These are phyloP conservation scores for Leucozona laternaria DNA, from an alignment of 2,888 invertebrate species.

Conservation along the genomic window DNA sequence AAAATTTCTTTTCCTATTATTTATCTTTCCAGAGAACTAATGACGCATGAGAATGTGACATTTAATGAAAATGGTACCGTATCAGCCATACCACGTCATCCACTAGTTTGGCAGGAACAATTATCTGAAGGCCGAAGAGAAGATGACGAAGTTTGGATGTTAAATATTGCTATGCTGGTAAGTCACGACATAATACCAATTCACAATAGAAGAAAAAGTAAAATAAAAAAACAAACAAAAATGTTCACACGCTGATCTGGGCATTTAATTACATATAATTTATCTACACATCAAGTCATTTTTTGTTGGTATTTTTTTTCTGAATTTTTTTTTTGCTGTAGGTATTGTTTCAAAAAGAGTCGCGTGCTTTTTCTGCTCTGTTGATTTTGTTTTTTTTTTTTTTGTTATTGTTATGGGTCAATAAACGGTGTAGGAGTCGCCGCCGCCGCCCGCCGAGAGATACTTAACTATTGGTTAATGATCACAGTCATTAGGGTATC, in stretches of 20 bases:
- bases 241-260: conserved; percentile 19
- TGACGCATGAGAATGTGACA: conserved; percentile 88
- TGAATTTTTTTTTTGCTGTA: neutral
- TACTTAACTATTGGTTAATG: conserved; percentile 9
- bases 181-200: conserved; percentile 82
- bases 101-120: conserved; percentile 90
- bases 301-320: neutral
- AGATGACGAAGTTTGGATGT: conserved; percentile 89
- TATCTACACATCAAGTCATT: neutral
- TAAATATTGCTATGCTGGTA: conserved; percentile 94
- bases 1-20: conserved; percentile 29
- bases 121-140: conserved; percentile 90
- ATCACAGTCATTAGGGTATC: conserved; percentile 14
- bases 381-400: neutral
- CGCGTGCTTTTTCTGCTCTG: conserved; percentile 38
- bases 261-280: conserved; percentile 36
- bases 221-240: neutral
- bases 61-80: conserved; percentile 92
- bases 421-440: conserved; percentile 26
- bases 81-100: conserved; percentile 89
- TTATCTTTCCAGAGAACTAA: conserved; percentile 86
- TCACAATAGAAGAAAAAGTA: neutral
- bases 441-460: no score
- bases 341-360: conserved; percentile 22
- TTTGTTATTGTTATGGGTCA: conserved; percentile 18